phyloP scores from a whole-genome alignment of 2,113 vertebrate genomes.

The Tyto alba region DNA sequence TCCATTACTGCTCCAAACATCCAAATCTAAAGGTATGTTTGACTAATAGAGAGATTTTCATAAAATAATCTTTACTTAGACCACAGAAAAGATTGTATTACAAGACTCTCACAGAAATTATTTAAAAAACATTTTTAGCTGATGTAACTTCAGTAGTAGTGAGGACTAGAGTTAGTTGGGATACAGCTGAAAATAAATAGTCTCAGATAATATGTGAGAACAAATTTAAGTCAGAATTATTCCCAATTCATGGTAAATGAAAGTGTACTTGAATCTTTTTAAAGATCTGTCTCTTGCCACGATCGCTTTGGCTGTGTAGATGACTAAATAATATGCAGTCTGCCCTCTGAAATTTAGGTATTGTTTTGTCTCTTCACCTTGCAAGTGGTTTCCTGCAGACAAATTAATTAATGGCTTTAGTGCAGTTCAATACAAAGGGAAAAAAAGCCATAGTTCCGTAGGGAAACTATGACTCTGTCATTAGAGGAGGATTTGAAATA shows the following conservation, averaged over 20 bases:
- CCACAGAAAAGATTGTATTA: not conserved
- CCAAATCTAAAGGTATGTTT: slow-evolving; percentile 63
- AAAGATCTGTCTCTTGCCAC: not conserved
- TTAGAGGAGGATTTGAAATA: not conserved
- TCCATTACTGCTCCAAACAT: slow-evolving; percentile 44
- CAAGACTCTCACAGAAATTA: not conserved
- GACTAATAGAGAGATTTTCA: not conserved
- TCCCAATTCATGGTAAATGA: not conserved
- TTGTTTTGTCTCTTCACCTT: not conserved
- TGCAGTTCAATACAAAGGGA: not conserved
- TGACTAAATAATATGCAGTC: not conserved
- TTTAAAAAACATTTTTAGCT: not conserved
- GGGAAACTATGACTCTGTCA: not conserved
- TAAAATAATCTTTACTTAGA: not conserved
- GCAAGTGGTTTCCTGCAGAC: not conserved
- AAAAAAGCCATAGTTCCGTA: not conserved
- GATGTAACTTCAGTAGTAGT: not conserved
- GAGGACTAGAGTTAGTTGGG: not conserved
- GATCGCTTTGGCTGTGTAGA: not conserved
- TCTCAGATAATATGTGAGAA: not conserved
- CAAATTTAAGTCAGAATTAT: not conserved
- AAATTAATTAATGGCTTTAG: not conserved
- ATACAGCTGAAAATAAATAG: not conserved
- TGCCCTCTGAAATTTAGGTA: not conserved
- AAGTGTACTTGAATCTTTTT: not conserved